These are phyloP conservation scores for Drosophila lutescens DNA, from an alignment of 2,888 invertebrate genomes.

Conservation along the genomic window DNA sequence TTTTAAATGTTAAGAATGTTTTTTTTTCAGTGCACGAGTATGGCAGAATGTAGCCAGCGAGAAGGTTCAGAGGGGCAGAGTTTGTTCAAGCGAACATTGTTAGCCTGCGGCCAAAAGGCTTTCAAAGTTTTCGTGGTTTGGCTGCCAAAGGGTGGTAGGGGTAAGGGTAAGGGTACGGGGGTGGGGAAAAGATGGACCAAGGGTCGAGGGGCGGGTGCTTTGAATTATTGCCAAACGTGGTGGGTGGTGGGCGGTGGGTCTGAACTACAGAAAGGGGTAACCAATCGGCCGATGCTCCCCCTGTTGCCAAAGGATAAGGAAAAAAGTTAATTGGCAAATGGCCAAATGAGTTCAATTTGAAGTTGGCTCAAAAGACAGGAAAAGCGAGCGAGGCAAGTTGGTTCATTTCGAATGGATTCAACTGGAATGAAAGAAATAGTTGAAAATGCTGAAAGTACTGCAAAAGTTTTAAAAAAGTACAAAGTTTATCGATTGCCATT, in stretches of 20 bases:
- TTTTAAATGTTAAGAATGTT: too few relatives aligned
- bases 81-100: conserved; percentile 49
- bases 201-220: conserved; percentile 9
- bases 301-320: conserved; percentile 17
- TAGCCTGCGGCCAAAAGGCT: conserved; percentile 40
- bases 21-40: conserved; percentile 6
- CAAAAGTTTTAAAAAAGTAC: neutral
- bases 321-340: conserved; percentile 66
- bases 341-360: conserved; percentile 61
- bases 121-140: conserved; percentile 51
- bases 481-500: neutral
- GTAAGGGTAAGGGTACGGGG: neutral
- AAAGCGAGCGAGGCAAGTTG: neutral
- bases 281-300: conserved; percentile 50
- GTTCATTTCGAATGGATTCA: neutral
- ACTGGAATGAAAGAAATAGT: neutral
- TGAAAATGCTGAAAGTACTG: neutral
- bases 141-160: conserved; percentile 33
- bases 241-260: neutral
- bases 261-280: conserved; percentile 20
- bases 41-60: conserved; percentile 9
- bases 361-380: conserved; percentile 36
- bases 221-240: conserved; percentile 44
- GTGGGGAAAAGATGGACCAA: conserved; percentile 18
- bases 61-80: conserved; percentile 25